Percentiles rank a stretch among this genome's conserved stretches.
Conservation (phyloP, 2,113 vertebrate genomes). For the Bambusicola thoracicus region DNA sequence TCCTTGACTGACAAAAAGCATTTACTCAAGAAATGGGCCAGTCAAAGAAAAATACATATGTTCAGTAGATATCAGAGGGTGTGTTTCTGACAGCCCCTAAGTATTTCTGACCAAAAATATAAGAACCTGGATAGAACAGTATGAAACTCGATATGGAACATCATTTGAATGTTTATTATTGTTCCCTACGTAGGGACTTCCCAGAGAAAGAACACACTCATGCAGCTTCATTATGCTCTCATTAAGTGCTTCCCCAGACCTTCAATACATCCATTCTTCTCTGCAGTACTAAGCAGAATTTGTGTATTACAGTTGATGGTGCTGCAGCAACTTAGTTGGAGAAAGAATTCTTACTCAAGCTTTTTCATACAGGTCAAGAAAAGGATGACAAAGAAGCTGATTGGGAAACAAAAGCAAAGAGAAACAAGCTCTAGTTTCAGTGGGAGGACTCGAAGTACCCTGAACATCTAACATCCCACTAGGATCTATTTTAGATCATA, state of each 20-base stretch:
- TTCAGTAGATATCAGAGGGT: not conserved
- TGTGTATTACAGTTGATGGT: not conserved
- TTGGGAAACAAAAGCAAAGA: constrained; percentile 22
- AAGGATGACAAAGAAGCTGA: not conserved
- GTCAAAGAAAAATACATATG: not conserved
- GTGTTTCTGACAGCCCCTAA: not conserved
- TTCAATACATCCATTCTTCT: not conserved
- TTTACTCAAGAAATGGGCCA: not conserved
- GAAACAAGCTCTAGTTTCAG: not conserved
- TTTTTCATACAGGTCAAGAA: not conserved
- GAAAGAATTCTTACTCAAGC: constrained; percentile 6
- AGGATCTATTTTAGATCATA: constrained; percentile 60
- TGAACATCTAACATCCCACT: not conserved
- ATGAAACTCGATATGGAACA: not conserved
- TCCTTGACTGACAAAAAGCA: not conserved
- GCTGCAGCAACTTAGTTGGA: not conserved
- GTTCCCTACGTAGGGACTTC: not conserved
- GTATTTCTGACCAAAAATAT: not conserved
- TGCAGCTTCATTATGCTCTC: not conserved
- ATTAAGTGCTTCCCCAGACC: not conserved
- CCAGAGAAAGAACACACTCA: not conserved
- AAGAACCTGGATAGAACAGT: not conserved
- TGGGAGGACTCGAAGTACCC: not conserved
- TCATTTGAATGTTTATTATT: not conserved
- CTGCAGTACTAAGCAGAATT: not conserved